These are phyloP conservation scores for Nomada flava DNA, from an alignment of 2,888 invertebrate genomes.

Conservation along the genomic window DNA sequence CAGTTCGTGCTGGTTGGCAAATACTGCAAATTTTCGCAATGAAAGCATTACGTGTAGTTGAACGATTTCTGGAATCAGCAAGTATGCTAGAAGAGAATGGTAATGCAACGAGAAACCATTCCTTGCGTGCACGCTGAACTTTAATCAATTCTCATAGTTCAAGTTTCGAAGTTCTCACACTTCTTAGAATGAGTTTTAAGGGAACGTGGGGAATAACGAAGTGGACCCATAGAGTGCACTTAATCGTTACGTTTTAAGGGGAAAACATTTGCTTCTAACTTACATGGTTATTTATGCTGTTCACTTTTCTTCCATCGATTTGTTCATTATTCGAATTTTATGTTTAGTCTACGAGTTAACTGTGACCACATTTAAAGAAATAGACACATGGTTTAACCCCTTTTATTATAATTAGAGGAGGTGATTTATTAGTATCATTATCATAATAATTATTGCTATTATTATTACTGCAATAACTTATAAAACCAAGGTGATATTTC, in stretches of 20 bases:
- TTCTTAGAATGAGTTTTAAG: slow-evolving; percentile 28
- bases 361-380: background rate
- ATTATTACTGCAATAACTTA: too few relatives aligned
- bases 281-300: background rate
- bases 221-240: background rate
- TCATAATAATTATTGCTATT: too few relatives aligned
- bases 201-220: slow-evolving; percentile 25
- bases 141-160: slow-evolving; percentile 59
- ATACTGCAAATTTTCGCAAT: slow-evolving; percentile 29
- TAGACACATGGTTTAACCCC: background rate
- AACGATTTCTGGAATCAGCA: slow-evolving; percentile 34
- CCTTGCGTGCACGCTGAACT: slow-evolving; percentile 48
- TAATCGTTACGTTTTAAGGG: background rate
- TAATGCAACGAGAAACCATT: slow-evolving; percentile 23
- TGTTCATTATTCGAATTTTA: background rate
- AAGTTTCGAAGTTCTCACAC: slow-evolving; percentile 29
- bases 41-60: slow-evolving; percentile 36
- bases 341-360: background rate
- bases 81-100: slow-evolving; percentile 17
- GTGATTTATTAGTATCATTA: too few relatives aligned
- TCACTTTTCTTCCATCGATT: background rate
- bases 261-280: background rate
- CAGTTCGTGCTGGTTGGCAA: background rate
- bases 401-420: background rate
- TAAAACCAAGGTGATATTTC: too few relatives aligned